Evolutionary conservation across 2,797 vertebrate species (phyloP).

Genomic region (Pipistrellus pygmaeus): DNA sequence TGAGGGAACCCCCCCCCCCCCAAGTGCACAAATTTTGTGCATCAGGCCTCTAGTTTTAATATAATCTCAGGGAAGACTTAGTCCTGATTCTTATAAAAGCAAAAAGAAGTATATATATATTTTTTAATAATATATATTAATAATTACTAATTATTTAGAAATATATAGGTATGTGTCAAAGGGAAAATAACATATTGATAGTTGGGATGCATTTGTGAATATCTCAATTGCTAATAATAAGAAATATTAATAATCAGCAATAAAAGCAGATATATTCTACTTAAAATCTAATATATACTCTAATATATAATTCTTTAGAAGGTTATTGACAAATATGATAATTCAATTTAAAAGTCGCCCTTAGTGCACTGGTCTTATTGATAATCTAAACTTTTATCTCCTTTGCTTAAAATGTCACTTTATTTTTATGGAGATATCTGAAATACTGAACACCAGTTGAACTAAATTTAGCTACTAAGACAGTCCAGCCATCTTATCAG

Average conservation of each 20-base stretch:
- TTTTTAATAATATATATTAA: neutral
- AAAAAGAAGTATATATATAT: neutral
- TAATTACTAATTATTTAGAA: constrained; percentile 33
- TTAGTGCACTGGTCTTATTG: neutral
- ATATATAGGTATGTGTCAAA: neutral
- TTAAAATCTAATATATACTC: constrained; percentile 49
- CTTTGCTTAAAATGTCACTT: constrained; percentile 20
- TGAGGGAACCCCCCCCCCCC: no score
- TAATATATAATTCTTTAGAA: constrained; percentile 21
- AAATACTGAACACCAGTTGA: neutral
- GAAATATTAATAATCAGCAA: neutral
- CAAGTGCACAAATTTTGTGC: no score
- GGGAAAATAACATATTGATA: neutral
- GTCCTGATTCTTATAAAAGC: neutral
- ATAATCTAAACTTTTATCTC: neutral
- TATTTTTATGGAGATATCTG: neutral
- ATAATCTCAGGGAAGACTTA: neutral
- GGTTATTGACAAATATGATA: neutral
- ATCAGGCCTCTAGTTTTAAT: neutral
- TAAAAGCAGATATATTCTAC: neutral
- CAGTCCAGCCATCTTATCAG: neutral
- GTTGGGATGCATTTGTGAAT: neutral
- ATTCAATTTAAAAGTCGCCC: neutral
- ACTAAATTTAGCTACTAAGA: constrained; percentile 5
- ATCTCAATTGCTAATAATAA: neutral